Conservation (phyloP, 1,140 invertebrate genomes). For the Parapsyche elsis region DNA sequence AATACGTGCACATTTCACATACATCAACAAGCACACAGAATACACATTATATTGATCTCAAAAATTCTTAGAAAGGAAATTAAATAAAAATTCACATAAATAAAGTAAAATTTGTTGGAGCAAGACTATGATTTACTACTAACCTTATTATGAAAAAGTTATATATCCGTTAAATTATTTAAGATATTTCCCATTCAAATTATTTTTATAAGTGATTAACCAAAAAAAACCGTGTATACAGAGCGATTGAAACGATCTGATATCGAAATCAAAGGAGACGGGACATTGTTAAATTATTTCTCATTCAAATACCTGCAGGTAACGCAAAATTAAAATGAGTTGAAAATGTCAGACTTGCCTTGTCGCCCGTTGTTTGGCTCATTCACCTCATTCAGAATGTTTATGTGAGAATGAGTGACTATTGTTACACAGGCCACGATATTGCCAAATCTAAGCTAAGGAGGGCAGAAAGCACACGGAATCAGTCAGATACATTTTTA, state of each 20-base stretch:
- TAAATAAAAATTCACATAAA: too few relatives aligned
- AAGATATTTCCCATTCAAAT: too few relatives aligned
- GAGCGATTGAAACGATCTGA: neutral
- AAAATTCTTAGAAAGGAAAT: too few relatives aligned
- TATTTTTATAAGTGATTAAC: too few relatives aligned
- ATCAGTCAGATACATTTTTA: constrained; percentile 61
- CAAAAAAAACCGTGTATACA: too few relatives aligned
- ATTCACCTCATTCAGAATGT: constrained; percentile 62
- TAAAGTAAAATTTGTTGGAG: too few relatives aligned
- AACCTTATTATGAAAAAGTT: too few relatives aligned
- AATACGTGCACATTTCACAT: too few relatives aligned
- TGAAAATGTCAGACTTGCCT: constrained; percentile 68
- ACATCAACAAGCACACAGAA: too few relatives aligned
- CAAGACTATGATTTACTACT: too few relatives aligned
- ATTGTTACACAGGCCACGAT: constrained; percentile 68
- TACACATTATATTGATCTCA: too few relatives aligned
- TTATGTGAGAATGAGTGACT: constrained; percentile 69
- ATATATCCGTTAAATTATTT: too few relatives aligned
- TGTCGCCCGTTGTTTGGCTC: constrained; percentile 67
- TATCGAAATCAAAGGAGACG: neutral
- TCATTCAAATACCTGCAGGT: constrained; percentile 61
- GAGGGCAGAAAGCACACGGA: constrained; percentile 70
- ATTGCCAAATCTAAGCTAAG: constrained; percentile 70
- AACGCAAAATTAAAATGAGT: constrained; percentile 65
- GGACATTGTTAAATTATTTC: constrained; percentile 16